Evolutionary conservation across 2,888 invertebrate species (phyloP).

Genomic region (Priocnemis perturbator): DNA sequence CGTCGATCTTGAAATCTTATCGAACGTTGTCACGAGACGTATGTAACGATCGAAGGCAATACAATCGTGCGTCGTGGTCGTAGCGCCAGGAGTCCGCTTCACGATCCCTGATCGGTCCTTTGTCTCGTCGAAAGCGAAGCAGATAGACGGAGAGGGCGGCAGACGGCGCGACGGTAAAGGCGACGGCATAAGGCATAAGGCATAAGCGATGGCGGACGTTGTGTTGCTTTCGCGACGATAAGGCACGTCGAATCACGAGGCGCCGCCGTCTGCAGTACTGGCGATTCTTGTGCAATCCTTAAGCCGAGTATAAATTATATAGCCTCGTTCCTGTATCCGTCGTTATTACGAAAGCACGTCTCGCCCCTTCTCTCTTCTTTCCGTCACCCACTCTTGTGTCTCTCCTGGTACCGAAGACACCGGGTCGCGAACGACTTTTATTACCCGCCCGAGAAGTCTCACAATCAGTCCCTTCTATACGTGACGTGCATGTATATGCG

Average conservation of each 20-base stretch:
- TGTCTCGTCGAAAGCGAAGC: slow-evolving; percentile 54
- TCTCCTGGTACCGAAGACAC: background rate
- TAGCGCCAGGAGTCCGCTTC: slow-evolving; percentile 31
- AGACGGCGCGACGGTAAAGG: background rate
- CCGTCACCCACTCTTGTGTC: slow-evolving; percentile 1
- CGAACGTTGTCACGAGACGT: slow-evolving; percentile 22
- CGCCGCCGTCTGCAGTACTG: slow-evolving; percentile 31
- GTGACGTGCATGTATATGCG: slow-evolving; percentile 4
- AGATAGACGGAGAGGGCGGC: slow-evolving; percentile 4
- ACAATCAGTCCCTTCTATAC: background rate
- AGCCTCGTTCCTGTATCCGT: slow-evolving; percentile 29
- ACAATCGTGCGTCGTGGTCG: slow-evolving; percentile 21
- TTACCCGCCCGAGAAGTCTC: slow-evolving; percentile 23
- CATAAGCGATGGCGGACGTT: slow-evolving; percentile 36
- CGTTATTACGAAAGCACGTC: slow-evolving; percentile 37
- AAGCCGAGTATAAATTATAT: slow-evolving; percentile 62
- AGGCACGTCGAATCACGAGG: slow-evolving; percentile 61
- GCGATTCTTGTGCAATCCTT: slow-evolving; percentile 62
- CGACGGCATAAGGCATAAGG: too few relatives aligned
- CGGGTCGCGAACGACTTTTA: slow-evolving; percentile 46
- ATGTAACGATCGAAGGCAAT: slow-evolving; percentile 21
- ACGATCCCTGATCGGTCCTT: slow-evolving; percentile 49
- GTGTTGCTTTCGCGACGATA: slow-evolving; percentile 50
- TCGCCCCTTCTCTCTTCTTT: background rate
- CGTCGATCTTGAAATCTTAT: slow-evolving; percentile 37